A percentile compares a stretch with the other conserved stretches of the same genome.
These are phyloP conservation scores for Terrapene triunguis DNA, from an alignment of 2,113 vertebrate species.

Conservation along the genomic window DNA sequence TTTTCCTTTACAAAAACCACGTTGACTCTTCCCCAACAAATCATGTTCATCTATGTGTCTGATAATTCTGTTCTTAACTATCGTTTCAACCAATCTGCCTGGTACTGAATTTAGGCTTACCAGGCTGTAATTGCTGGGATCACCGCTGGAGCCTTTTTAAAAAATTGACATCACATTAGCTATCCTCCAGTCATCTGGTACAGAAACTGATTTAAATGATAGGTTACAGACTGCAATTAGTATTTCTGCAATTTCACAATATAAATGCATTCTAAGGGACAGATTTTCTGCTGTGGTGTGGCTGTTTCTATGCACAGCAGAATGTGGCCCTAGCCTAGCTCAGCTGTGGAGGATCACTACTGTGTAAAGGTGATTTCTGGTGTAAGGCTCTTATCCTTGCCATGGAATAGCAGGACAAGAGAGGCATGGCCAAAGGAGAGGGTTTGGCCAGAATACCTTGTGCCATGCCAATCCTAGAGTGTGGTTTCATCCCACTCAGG, in stretches of 20 bases:
- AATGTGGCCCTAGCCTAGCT: constrained; percentile 60
- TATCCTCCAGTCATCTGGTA: no score
- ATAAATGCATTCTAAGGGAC: not conserved
- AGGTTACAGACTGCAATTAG: no score
- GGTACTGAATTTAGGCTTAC: no score
- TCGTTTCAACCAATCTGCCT: no score
- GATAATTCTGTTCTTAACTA: no score
- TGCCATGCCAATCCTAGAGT: not conserved
- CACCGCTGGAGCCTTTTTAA: no score
- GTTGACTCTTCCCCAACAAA: no score
- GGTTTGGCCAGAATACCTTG: not conserved
- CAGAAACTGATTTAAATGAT: no score
- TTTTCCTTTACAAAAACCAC: no score
- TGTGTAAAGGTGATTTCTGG: constrained; percentile 49
- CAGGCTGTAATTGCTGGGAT: no score
- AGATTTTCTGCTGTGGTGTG: constrained; percentile 9
- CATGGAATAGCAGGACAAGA: not conserved
- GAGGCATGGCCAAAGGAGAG: not conserved
- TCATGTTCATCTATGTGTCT: no score
- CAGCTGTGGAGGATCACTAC: constrained; percentile 7
- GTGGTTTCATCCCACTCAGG: not conserved
- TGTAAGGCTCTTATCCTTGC: not conserved
- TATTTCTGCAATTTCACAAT: not conserved
- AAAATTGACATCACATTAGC: no score
- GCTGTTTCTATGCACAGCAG: not conserved